A percentile compares a stretch with the other conserved stretches of the same genome.
phyloP scores from a whole-genome alignment of 2,888 invertebrate genomes.

The Macaria notata region DNA sequence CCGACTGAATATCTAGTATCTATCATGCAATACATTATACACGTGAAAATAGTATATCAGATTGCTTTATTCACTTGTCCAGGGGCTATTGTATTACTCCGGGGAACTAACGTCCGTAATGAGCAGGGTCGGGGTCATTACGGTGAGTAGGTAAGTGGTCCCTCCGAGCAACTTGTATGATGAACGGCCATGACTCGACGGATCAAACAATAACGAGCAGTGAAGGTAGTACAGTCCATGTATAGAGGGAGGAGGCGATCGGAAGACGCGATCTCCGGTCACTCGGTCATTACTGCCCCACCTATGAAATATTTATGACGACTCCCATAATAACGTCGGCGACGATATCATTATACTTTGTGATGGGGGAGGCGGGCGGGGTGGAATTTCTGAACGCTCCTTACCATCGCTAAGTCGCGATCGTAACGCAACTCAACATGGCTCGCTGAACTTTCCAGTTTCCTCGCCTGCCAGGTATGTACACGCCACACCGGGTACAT shows the following conservation, averaged over 20 bases:
- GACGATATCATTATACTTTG: constrained; percentile 84
- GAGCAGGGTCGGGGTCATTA: constrained; percentile 5
- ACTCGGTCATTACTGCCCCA: constrained; percentile 79
- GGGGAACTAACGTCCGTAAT: constrained; percentile 1
- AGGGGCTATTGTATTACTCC: too few species aligned
- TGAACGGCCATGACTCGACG: constrained; percentile 31
- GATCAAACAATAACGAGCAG: constrained; percentile 31
- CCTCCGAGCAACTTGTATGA: constrained; percentile 18
- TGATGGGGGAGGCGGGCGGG: constrained; percentile 81
- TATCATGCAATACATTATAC: too few species aligned
- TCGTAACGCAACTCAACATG: constrained; percentile 51
- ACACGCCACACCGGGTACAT: constrained; percentile 42
- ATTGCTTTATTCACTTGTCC: too few species aligned
- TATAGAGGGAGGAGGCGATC: too few species aligned
- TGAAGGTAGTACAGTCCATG: neutral
- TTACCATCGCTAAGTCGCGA: constrained; percentile 80
- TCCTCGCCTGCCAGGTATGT: constrained; percentile 54
- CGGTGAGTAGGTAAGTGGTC: constrained; percentile 4
- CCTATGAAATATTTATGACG: constrained; percentile 82
- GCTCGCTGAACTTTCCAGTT: constrained; percentile 54
- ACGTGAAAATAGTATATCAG: too few species aligned
- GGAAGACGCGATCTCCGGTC: constrained; percentile 53
- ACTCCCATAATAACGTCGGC: constrained; percentile 79
- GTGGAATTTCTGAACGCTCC: constrained; percentile 81
- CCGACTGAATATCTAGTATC: too few species aligned